Conservation (phyloP, 2,888 invertebrate species). For the Parthenolecanium corni region DNA sequence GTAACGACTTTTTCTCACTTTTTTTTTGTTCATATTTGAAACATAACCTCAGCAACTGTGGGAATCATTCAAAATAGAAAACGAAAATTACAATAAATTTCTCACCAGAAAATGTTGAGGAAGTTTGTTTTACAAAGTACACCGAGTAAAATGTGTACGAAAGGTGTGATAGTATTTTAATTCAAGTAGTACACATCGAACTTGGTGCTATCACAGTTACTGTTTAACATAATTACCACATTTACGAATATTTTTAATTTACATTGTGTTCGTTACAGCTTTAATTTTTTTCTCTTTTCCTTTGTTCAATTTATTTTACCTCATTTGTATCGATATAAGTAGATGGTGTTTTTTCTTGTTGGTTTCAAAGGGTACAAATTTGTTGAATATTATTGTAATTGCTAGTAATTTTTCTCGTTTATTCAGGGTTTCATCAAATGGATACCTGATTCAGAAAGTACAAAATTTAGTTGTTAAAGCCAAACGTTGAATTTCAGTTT, state of each 20-base stretch:
- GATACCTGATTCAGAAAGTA: not conserved
- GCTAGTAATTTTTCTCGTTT: too few species aligned
- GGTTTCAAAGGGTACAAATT: not conserved
- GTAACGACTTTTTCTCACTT: too few species aligned
- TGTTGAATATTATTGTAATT: not conserved
- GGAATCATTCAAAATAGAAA: too few species aligned
- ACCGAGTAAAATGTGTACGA: slow-evolving; percentile 4
- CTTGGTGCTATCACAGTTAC: slow-evolving; percentile 2
- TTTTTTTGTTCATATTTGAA: too few species aligned
- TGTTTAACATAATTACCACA: slow-evolving; percentile 11
- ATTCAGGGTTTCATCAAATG: not conserved
- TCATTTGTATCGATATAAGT: slow-evolving; percentile 7
- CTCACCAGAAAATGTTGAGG: too few species aligned
- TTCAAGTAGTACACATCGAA: slow-evolving; percentile 11
- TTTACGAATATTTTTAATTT: slow-evolving; percentile 16
- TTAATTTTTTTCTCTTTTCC: slow-evolving; percentile 12
- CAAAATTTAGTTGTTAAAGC: not conserved
- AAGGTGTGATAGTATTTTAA: slow-evolving; percentile 24
- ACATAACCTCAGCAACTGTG: too few species aligned
- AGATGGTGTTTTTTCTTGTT: slow-evolving; percentile 5
- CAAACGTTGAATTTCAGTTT: too few species aligned
- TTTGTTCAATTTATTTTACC: slow-evolving; percentile 3
- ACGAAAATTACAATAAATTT: too few species aligned
- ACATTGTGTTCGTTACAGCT: slow-evolving; percentile 27
- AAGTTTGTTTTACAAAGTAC: not conserved